Base-by-base conservation (phyloP, 2,113 vertebrate genomes). In the Chloroceryle aenea region DNA sequence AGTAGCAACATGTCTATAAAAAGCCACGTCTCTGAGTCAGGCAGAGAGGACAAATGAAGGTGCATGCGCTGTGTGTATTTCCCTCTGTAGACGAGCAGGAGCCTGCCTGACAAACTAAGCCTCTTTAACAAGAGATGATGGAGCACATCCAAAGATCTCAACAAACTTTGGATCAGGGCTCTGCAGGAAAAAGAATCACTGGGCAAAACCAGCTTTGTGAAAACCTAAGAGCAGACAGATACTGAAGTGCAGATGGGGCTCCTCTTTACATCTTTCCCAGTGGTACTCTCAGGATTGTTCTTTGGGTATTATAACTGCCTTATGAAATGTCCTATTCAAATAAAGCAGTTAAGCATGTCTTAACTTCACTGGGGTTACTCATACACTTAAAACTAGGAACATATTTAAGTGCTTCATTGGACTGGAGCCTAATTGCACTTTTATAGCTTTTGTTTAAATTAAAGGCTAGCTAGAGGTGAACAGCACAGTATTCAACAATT, bases 381-480 rank as follows among this genome's bases (percentile, higher is more conserved):
- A 63, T 29, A 64, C 16, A 56, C 77, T 94, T 95, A 89, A 71
- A 95, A 71, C 45, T 21, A 78, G 68, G 77, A 90, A 90, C 52
- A 58, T 69, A 85, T 77, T 96, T 79, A 96, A 94, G 93, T 89
- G 89, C 90, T 96, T 86, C 68, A 3, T 56, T 95, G 95, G 89
- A 93, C 75, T 92, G 72, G 9, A 90, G 86, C 87, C 94, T 96
- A 95, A 96, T 72, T 85, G 64, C 72, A 69, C 40, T 92, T 96
- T 92, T 94, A 95, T 66, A 78, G 89, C 67, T 93, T 96, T 89
- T 90, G 71, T 82, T 91, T 85, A 94, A 97, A 95, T 94, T 93
- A 93, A 92, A 96, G 89, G 94, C 89, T 93, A 95, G 89, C 93
- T 96, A 90, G 80, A 92, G 93, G 86, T 96, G 85, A 95, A 85